Base-by-base conservation (phyloP, 2,888 invertebrate species). In the Sabatieria punctata region DNA sequence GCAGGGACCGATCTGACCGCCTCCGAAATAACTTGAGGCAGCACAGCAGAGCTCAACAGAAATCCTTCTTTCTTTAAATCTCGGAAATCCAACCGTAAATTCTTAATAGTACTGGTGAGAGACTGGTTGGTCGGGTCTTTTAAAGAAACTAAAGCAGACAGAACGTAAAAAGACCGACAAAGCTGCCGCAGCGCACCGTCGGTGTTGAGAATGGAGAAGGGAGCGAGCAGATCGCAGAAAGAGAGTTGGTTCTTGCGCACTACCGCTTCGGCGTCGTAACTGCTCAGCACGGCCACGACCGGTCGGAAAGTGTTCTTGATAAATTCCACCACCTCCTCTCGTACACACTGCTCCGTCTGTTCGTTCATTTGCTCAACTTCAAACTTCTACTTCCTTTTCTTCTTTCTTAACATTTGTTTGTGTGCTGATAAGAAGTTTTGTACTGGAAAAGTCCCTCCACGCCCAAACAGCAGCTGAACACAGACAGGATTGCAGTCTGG, bases 221-320 rank as follows among this genome's bases (percentile, higher is more conserved):
- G 69, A 48, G 67, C 64, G 33, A 68, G 59, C 42, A 69, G 55
- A 54, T 69, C 66, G 26, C 63, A 63, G 51, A 69, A 68, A 49
- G 66, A 62, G 52, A 69, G 52, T 52, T 66, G 65, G 53, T 68
- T 69, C 57, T 67, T 68, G 58, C 65, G 62, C 11, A 4, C 4
- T 19, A 68, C 45, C 26, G 54, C 47, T 50, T 68, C 65, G 6
- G 66, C 68, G 55, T 68, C 68, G 47, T 60, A 56, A 51, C 68
- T 67, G 54, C 64, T 65, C 37, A 66, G 46, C 2, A 68, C 63
- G 25, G 67, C 67, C n/a, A 68, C 60, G 22, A 38, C 38, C 22
- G 38, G 38, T 18, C 38, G 19, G n/a, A 38, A 38, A 6, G 38
- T 38, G 8, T 38, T 21, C 22, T 21, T 6, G 19, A 38, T 38